These are phyloP conservation scores for Aspidoscelis tigris DNA, from an alignment of 2,113 vertebrate genomes.

Conservation along the genomic window DNA sequence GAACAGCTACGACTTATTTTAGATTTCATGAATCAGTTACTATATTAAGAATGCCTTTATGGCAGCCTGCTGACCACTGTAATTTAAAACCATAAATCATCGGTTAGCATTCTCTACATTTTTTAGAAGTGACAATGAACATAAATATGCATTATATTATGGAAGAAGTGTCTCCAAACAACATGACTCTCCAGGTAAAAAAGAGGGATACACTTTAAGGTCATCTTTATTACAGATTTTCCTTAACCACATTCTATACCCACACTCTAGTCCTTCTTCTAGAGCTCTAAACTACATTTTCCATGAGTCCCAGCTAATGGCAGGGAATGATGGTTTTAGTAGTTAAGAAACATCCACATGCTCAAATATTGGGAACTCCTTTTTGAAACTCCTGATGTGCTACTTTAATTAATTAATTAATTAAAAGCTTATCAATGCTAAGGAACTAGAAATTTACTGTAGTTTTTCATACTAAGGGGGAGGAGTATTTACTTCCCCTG, in stretches of 20 bases:
- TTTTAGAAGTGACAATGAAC: conserved; percentile 22
- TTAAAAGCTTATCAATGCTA: neutral
- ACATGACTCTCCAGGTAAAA: neutral
- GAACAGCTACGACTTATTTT: neutral
- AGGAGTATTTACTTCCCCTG: neutral
- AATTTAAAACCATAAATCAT: neutral
- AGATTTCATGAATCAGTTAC: neutral
- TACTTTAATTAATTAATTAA: neutral
- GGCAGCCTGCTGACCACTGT: neutral
- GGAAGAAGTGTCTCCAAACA: neutral
- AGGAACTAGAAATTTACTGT: neutral
- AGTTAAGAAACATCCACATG: no score
- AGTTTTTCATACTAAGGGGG: neutral
- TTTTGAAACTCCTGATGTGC: neutral
- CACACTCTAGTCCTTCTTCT: neutral
- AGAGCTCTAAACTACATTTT: neutral
- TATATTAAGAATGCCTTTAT: conserved; percentile 6
- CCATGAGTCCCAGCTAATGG: no score
- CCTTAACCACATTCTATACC: no score
- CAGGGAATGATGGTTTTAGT: no score
- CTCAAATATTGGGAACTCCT: no score
- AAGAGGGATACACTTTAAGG: neutral
- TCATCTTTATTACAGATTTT: no score
- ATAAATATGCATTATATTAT: conserved; percentile 6
- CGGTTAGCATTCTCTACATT: conserved; percentile 33